These are phyloP conservation scores for Vombatus ursinus DNA, from an alignment of 2,113 vertebrate species.

Conservation along the genomic window DNA sequence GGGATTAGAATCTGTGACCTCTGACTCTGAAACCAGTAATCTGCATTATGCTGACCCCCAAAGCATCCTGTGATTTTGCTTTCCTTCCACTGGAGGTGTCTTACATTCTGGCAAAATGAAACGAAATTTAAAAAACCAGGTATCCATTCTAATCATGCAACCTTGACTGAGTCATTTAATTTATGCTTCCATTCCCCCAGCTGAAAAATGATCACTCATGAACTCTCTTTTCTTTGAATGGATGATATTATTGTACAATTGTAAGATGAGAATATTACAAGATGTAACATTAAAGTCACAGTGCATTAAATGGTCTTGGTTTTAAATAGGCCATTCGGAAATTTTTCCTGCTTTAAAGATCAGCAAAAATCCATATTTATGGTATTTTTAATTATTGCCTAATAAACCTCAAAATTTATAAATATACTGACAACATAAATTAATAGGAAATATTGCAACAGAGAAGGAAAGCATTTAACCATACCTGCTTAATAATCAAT, in stretches of 20 bases:
- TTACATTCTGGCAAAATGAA: background rate
- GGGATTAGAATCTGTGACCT: background rate
- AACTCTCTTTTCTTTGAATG: constrained; percentile 43
- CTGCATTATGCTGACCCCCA: background rate
- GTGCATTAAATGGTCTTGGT: background rate
- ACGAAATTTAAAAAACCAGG: background rate
- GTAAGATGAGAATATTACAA: constrained; percentile 37
- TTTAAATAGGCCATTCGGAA: background rate
- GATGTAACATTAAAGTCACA: background rate
- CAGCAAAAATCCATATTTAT: constrained; percentile 31
- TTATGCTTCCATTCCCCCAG: constrained; percentile 15
- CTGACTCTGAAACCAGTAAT: background rate
- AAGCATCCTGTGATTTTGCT: background rate
- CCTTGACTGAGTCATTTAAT: constrained; percentile 6
- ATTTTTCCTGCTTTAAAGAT: constrained; percentile 45
- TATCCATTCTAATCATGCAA: background rate
- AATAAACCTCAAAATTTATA: constrained; percentile 33
- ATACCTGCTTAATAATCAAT: background rate
- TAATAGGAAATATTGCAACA: constrained; percentile 17
- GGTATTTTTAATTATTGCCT: constrained; percentile 41
- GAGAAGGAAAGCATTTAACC: background rate
- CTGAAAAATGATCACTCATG: background rate
- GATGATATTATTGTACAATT: background rate
- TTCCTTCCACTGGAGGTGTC: background rate
- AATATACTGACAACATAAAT: constrained; percentile 9